These are phyloP conservation scores for Gobiocypris rarus DNA, from an alignment of 2,113 vertebrate species.

Conservation along the genomic window DNA sequence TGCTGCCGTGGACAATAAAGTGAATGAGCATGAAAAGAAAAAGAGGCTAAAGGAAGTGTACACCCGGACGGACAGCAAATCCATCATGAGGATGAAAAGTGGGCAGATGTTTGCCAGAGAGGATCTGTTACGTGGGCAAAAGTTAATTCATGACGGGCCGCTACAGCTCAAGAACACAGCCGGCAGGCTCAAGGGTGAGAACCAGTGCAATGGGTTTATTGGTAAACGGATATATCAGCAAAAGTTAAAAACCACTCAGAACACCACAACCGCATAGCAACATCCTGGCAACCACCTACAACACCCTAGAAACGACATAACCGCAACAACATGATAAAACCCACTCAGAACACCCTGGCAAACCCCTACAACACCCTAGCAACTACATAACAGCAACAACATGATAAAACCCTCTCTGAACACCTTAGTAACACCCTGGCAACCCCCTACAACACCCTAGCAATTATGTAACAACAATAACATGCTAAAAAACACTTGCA, in stretches of 20 bases:
- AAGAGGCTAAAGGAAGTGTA: constrained; percentile 86
- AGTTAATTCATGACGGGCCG: constrained; percentile 85
- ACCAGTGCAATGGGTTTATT: not conserved
- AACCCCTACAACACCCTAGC: not conserved
- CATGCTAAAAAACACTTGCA: not conserved
- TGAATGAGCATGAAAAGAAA: constrained; percentile 90
- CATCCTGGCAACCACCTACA: not conserved
- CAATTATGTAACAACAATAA: not conserved
- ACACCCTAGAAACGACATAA: not conserved
- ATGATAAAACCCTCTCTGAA: not conserved
- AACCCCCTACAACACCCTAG: not conserved
- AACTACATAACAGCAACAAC: not conserved
- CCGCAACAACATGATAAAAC: not conserved
- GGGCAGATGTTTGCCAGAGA: constrained; percentile 95
- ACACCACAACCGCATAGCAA: not conserved
- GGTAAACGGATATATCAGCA: not conserved
- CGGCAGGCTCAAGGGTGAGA: constrained; percentile 85
- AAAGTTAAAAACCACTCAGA: not conserved
- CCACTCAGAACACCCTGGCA: not conserved
- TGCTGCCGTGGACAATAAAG: constrained; percentile 84
- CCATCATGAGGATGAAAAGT: constrained; percentile 94
- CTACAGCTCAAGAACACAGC: constrained; percentile 83
- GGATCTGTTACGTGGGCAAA: constrained; percentile 83
- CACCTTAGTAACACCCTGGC: not conserved
- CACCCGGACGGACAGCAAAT: constrained; percentile 87